Conservation (phyloP, 1,140 invertebrate genomes). For the Pygmarrhopalites habei region DNA sequence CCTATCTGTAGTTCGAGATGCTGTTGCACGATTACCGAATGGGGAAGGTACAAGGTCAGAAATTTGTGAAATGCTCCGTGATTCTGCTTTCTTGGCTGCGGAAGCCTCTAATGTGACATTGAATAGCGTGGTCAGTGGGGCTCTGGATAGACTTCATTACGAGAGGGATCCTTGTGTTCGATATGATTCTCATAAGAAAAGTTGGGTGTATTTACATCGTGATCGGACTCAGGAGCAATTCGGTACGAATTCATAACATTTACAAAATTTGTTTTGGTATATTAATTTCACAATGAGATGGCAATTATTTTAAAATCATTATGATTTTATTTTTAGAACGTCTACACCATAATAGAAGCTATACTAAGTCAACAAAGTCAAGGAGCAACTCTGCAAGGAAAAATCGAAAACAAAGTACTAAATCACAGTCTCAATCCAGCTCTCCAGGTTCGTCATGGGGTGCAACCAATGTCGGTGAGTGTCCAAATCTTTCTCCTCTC, state of each 20-base stretch:
- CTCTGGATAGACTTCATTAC: constrained; percentile 77
- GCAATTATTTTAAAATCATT: not conserved
- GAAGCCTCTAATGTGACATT: constrained; percentile 58
- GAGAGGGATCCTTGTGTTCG: constrained; percentile 73
- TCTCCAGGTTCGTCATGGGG: constrained; percentile 13
- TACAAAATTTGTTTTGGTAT: not conserved
- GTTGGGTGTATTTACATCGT: constrained; percentile 84
- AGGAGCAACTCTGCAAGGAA: constrained; percentile 33
- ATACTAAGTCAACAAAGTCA: constrained; percentile 39
- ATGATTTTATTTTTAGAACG: constrained; percentile 31
- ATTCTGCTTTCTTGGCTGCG: constrained; percentile 73
- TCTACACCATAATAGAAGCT: constrained; percentile 38
- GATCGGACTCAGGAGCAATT: constrained; percentile 69
- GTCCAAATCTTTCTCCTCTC: no score
- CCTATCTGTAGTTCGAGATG: constrained; percentile 69
- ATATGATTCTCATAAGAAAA: constrained; percentile 78
- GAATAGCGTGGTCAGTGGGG: constrained; percentile 71
- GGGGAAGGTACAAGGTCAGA: constrained; percentile 87
- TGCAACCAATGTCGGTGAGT: no score
- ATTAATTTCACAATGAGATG: not conserved
- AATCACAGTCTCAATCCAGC: constrained; percentile 6
- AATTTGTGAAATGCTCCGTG: constrained; percentile 73
- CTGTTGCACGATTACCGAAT: constrained; percentile 83
- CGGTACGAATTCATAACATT: constrained; percentile 48
- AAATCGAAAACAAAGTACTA: constrained; percentile 21